Base-by-base conservation (phyloP, 2,888 invertebrate species). In the Synergus itoensis region DNA sequence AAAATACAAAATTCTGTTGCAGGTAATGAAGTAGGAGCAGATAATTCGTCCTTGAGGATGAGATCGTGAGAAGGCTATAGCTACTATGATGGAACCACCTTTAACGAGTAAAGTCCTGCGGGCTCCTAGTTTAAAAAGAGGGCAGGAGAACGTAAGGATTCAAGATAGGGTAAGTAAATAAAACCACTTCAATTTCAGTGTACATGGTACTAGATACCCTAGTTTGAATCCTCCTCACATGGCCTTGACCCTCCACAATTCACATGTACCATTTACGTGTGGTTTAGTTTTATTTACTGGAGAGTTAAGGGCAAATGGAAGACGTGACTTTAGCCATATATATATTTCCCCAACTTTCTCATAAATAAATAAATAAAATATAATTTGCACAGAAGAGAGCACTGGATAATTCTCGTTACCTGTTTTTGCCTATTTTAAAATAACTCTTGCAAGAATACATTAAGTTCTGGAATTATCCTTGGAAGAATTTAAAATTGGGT, bases 41-140 rank as follows among this genome's bases (percentile, higher is more conserved):
- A 48, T 45, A 57, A 45, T 78, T 65, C 63, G 76, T 82, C 43
- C 62, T 77, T 83, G 79, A 85, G 84, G 77, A 90, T 90, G 89
- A 87, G 83, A 86, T 79, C 76, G 77, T 73, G 81, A 84, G 76
- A 69, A 81, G 77, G 83, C 82, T 28, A 28, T 75, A 81, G 79
- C 64, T 77, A 77, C 57, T 79, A 89, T 83, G 86, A 92, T 91
- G 91, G 90, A 91, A 83, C 90, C 94, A 92, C 89, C 90, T 75
- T 93, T 93, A 89, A 93, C 93, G 82, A 93, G 93, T 87, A 95
- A 96, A 90, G 94, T 97, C 73, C 94, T 97, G 82, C 94, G 97
- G 84, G 96, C 96, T 87, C 96, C 96, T 41, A 95, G 95, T 53
- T 93, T 97, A 87, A 96, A 96, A 89, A 94, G 96, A 89, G 97